Base-by-base conservation (phyloP, 2,113 vertebrate genomes). In the Nerophis ophidion region DNA sequence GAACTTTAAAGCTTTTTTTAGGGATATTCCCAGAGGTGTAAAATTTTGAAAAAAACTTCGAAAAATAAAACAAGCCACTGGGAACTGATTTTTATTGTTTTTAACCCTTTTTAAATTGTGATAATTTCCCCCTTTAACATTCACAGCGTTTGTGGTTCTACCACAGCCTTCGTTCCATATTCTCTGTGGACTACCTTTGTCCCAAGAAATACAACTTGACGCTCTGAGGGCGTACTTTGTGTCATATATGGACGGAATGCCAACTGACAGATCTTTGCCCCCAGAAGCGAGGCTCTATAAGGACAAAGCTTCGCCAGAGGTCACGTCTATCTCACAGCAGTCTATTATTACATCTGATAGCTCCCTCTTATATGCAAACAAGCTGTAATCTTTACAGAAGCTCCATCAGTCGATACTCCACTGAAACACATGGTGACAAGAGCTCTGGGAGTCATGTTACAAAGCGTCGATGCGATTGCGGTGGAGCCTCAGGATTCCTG, bases 381-480 rank as follows among this genome's bases (percentile, higher is more conserved):
- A 70, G 40, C 82, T 87, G 69, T 89, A 84, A 84, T 87, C 81
- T 86, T 77, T 65, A 77, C 63, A 68, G 78, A 56, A 76, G 70
- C 72, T 66, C 57, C 57, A 79, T 76, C 61, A 70, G 61, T 70
- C 67, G 9, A 19, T 36, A 15, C 64, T 63, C 60, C 45, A 36
- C 60, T 48, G 68, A 77, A 83, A 78, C 77, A 81, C 70, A 69
- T 60, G 70, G 62, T 75, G 77, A 85, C 82, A 82, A 73, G 73
- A 63, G 75, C 75, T 70, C 6, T 6, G 81, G 75, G 86, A 81
- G 51, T 65, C 56, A 47, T 45, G 63, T 57, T 60, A 65, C 61
- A 82, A 63, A 59, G 52, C 14, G 48, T 65, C 62, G 68, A 60
- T 64, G 48, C 63, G 74, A 80, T 72, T 81, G 66, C 63, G 34